Percentiles rank a stretch among this genome's conserved stretches.
Conservation (phyloP, 2,888 invertebrate species). For the Lomographa bimaculata region DNA sequence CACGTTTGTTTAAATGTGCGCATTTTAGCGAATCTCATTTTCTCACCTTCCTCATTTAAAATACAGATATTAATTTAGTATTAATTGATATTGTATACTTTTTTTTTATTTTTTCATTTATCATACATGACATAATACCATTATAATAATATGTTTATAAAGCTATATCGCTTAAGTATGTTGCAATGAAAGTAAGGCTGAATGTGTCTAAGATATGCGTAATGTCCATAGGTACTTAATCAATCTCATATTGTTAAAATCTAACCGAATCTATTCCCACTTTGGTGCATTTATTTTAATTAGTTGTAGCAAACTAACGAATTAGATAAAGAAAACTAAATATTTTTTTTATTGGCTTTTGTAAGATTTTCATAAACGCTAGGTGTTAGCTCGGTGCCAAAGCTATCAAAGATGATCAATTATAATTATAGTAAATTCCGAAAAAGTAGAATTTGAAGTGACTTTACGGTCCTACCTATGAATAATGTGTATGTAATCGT, state of each 20-base stretch:
- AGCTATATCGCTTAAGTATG: conserved; percentile 22
- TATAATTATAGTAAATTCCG: conserved; percentile 11
- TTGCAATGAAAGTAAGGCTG: conserved; percentile 43
- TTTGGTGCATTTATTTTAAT: conserved; percentile 61
- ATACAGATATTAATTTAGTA: conserved; percentile 17
- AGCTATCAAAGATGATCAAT: conserved; percentile 40
- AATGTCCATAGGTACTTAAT: conserved; percentile 47
- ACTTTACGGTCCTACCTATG: conserved; percentile 29
- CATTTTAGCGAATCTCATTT: no score
- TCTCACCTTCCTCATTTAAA: no score
- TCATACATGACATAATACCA: conserved; percentile 19
- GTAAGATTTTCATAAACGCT: conserved; percentile 31
- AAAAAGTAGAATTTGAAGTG: conserved; percentile 24
- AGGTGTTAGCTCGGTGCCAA: conserved; percentile 69
- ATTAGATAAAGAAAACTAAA: conserved; percentile 7
- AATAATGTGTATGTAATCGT: conserved; percentile 50
- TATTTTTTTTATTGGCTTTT: conserved; percentile 37
- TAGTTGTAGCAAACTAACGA: conserved; percentile 24
- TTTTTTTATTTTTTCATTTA: conserved; percentile 18
- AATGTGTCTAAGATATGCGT: conserved; percentile 38
- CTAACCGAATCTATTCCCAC: conserved; percentile 41
- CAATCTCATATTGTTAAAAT: conserved; percentile 31
- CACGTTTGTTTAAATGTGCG: no score
- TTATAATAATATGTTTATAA: conserved; percentile 13
- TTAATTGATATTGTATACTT: conserved; percentile 17